phyloP scores from a whole-genome alignment of 2,113 vertebrate genomes.

The Lepisosteus osseus region DNA sequence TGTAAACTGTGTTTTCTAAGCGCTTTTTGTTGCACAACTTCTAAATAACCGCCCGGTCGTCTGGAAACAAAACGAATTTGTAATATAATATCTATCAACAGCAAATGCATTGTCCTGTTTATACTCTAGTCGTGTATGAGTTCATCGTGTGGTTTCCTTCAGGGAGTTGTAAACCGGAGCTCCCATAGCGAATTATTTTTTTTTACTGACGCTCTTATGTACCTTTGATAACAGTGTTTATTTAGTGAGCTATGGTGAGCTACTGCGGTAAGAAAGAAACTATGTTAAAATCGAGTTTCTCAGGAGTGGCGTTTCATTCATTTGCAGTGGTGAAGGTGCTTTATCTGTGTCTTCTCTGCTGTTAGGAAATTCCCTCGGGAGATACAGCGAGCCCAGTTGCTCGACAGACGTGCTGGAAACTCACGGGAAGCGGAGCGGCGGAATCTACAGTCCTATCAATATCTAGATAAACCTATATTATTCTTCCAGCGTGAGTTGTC shows the following conservation, averaged over 20 bases:
- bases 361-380: neutral
- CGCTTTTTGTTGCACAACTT: neutral
- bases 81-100: neutral
- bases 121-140: neutral
- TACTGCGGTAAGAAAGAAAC: neutral
- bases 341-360: no score
- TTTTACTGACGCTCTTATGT: neutral
- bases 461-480: no score
- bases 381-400: no score
- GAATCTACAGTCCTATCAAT: no score
- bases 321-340: neutral
- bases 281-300: neutral
- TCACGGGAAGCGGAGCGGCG: no score
- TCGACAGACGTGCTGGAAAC: no score
- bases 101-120: neutral
- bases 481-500: no score
- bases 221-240: neutral
- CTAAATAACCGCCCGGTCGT: neutral
- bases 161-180: neutral
- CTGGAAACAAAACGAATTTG: neutral
- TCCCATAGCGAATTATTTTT: neutral
- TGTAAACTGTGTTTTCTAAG: neutral
- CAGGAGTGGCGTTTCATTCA: neutral
- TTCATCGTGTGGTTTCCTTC: slow-evolving; percentile 2
- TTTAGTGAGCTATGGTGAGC: neutral